Evolutionary conservation across 2,113 vertebrate species (phyloP).

Genomic region (Aspidoscelis tigris): DNA sequence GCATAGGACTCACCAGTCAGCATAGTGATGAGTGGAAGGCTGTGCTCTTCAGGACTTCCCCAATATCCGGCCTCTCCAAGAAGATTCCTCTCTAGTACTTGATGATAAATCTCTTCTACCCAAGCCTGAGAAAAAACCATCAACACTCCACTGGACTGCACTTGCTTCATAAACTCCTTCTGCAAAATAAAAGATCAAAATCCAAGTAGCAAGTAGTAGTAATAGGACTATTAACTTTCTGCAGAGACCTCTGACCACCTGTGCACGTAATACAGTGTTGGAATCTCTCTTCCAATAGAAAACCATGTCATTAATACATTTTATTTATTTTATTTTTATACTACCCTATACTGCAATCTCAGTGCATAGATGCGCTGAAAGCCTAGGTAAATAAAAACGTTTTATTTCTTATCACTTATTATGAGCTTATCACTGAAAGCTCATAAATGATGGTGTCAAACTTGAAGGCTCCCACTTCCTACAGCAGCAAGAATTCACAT

Average conservation of each 20-base stretch:
- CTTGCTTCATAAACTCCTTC: conserved; percentile 94
- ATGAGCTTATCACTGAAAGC: no score
- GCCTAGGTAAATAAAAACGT: no score
- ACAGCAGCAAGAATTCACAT: no score
- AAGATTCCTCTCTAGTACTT: conserved; percentile 92
- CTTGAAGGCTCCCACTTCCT: no score
- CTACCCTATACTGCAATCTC: no score
- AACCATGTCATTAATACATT: no score
- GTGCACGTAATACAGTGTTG: no score
- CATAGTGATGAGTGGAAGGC: conserved; percentile 90
- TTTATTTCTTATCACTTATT: no score
- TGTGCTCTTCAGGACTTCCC: conserved; percentile 85
- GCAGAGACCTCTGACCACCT: neutral
- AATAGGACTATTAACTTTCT: neutral
- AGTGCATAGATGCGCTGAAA: no score
- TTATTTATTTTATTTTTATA: no score
- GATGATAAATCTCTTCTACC: conserved; percentile 94
- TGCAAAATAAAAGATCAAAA: conserved; percentile 59
- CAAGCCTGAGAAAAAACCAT: conserved; percentile 94
- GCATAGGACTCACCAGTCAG: conserved; percentile 82
- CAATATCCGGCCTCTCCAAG: conserved; percentile 93
- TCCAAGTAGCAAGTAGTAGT: neutral
- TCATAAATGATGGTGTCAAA: no score
- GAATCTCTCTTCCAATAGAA: no score
- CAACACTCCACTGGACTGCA: conserved; percentile 91